These are phyloP conservation scores for Platycheirus albimanus DNA, from an alignment of 2,888 invertebrate species.

Conservation along the genomic window DNA sequence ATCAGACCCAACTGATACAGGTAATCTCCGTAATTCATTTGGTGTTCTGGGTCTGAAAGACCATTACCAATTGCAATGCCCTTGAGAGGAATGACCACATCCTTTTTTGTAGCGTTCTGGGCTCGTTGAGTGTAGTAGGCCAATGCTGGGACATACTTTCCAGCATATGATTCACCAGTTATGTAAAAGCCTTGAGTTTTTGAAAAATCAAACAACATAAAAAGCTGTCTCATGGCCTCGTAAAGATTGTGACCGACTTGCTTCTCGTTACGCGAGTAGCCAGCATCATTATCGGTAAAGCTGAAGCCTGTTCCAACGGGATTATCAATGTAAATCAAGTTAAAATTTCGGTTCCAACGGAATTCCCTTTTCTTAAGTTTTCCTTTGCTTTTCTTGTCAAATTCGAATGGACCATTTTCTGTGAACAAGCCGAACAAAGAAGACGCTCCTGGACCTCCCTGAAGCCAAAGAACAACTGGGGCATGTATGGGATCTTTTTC, in stretches of 20 bases:
- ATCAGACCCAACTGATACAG: slow-evolving; percentile 89
- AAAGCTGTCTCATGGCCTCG: slow-evolving; percentile 91
- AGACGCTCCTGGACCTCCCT: slow-evolving; percentile 93
- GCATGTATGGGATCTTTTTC: slow-evolving; percentile 84
- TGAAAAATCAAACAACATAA: slow-evolving; percentile 90
- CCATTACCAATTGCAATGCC: slow-evolving; percentile 89
- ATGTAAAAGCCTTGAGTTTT: slow-evolving; percentile 91
- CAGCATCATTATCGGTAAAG: slow-evolving; percentile 89
- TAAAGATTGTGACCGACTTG: slow-evolving; percentile 92
- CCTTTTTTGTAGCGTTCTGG: slow-evolving; percentile 80
- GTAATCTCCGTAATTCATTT: slow-evolving; percentile 90
- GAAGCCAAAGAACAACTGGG: slow-evolving; percentile 92
- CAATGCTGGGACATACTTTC: slow-evolving; percentile 90
- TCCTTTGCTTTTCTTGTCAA: slow-evolving; percentile 82
- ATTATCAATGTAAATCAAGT: slow-evolving; percentile 95
- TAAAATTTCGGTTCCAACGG: slow-evolving; percentile 90
- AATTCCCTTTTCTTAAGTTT: slow-evolving; percentile 85
- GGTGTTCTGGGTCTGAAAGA: slow-evolving; percentile 90
- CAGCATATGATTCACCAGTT: slow-evolving; percentile 95
- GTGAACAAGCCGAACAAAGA: slow-evolving; percentile 91
- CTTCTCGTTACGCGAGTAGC: slow-evolving; percentile 91
- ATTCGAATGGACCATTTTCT: slow-evolving; percentile 91
- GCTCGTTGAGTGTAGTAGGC: slow-evolving; percentile 85
- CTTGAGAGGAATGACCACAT: slow-evolving; percentile 80
- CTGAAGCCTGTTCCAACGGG: slow-evolving; percentile 97